These are phyloP conservation scores for Athrips mouffetella DNA, from an alignment of 2,888 invertebrate genomes.

Conservation along the genomic window DNA sequence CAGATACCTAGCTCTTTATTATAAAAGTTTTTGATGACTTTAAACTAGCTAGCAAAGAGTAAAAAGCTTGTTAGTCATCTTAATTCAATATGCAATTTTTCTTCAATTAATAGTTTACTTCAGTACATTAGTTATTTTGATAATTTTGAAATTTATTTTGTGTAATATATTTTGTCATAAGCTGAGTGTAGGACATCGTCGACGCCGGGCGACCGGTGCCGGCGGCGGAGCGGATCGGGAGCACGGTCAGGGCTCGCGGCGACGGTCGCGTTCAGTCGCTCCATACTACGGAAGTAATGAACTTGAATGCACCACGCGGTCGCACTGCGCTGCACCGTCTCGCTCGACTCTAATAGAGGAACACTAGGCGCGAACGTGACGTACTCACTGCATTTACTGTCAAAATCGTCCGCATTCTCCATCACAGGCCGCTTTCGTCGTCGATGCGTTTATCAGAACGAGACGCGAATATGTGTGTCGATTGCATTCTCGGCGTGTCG, in stretches of 20 bases:
- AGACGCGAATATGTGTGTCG: conserved; percentile 78
- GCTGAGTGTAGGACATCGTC: background rate
- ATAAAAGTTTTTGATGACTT: no score
- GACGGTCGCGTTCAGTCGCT: conserved; percentile 24
- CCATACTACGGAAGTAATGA: conserved; percentile 77
- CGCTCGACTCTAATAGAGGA: conserved; percentile 56
- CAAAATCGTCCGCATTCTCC: conserved; percentile 76
- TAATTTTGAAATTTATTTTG: no score
- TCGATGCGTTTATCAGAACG: conserved; percentile 78
- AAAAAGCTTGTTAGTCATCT: no score
- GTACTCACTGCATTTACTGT: conserved; percentile 72
- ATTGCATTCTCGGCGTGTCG: conserved; percentile 72
- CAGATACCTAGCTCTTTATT: no score
- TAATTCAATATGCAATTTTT: no score
- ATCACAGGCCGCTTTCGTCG: conserved; percentile 77
- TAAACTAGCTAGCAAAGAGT: no score
- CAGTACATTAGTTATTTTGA: no score
- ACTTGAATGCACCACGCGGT: conserved; percentile 74
- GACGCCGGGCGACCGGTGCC: conserved; percentile 24
- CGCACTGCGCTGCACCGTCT: conserved; percentile 60
- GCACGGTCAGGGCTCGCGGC: conserved; percentile 49
- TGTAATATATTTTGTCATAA: background rate
- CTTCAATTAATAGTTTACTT: no score
- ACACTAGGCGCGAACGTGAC: conserved; percentile 68
- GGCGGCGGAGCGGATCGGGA: conserved; percentile 42